Evolutionary conservation across 2,797 vertebrate species (phyloP).

Genomic region (Scleropages formosus): DNA sequence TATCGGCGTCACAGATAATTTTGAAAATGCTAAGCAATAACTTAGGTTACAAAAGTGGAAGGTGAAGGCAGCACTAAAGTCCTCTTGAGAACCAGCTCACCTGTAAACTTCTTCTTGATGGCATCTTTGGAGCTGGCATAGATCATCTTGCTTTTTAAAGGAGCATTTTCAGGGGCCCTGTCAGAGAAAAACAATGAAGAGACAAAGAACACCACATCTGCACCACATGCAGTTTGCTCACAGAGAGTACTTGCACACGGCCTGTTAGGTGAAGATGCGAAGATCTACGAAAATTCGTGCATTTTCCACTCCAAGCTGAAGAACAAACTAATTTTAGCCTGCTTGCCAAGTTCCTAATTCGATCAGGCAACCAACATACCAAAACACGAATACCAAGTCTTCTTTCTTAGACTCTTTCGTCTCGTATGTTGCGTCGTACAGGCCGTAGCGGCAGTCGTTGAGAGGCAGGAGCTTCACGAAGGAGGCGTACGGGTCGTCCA

Average conservation of each 20-base stretch:
- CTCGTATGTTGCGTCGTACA: slow-evolving; percentile 98
- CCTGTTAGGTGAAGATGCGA: background rate
- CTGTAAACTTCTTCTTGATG: slow-evolving; percentile 99
- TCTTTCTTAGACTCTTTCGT: slow-evolving; percentile 99
- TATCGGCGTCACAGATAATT: no score
- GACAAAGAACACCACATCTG: slow-evolving; percentile 7
- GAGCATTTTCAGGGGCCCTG: slow-evolving; percentile 92
- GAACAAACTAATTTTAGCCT: background rate
- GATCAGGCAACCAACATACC: slow-evolving; percentile 68
- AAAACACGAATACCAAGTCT: slow-evolving; percentile 99
- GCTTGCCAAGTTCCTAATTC: background rate
- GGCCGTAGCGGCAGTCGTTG: slow-evolving; percentile 92
- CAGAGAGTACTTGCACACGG: background rate
- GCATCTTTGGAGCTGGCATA: slow-evolving; percentile 98
- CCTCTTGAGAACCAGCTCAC: slow-evolving; percentile 55
- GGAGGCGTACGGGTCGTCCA: slow-evolving; percentile 91
- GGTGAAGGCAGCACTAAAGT: no score
- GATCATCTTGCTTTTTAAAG: slow-evolving; percentile 99
- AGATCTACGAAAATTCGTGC: background rate
- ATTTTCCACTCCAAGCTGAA: slow-evolving; percentile 12
- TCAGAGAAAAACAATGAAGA: slow-evolving; percentile 12
- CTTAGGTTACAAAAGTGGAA: background rate
- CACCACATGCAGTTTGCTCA: background rate
- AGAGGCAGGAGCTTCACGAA: slow-evolving; percentile 95
- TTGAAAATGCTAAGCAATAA: no score